These are phyloP conservation scores for Ashinkailepas kermadecensis DNA, from an alignment of 2,888 invertebrate genomes.

Conservation along the genomic window DNA sequence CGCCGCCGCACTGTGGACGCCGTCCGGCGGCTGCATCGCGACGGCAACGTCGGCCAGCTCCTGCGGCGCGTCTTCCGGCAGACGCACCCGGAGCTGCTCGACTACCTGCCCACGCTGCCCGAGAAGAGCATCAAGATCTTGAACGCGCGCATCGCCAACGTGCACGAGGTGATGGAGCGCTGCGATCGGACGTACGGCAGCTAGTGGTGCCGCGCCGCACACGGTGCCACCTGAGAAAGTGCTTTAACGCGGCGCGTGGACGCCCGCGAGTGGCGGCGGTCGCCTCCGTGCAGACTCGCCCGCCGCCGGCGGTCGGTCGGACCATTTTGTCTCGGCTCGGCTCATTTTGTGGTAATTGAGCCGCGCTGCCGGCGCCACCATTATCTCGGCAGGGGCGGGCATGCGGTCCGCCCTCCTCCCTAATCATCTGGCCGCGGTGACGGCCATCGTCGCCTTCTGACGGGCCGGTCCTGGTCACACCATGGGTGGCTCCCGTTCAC, in stretches of 20 bases:
- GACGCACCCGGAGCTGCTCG: slow-evolving; percentile 54
- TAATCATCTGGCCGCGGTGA: background rate
- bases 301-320: background rate
- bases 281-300: background rate
- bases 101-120: slow-evolving; percentile 67
- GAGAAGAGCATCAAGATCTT: slow-evolving; percentile 73
- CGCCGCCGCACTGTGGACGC: slow-evolving; percentile 60
- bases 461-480: no score
- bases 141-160: slow-evolving; percentile 65
- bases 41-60: slow-evolving; percentile 54
- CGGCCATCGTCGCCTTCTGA: no score
- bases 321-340: background rate
- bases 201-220: background rate
- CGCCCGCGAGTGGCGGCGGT: background rate
- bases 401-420: background rate
- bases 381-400: background rate
- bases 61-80: slow-evolving; percentile 60
- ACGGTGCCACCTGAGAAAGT: background rate
- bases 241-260: slow-evolving; percentile 1
- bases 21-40: slow-evolving; percentile 52
- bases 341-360: slow-evolving; percentile 12
- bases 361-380: background rate
- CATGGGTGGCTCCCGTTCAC: no score
- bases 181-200: slow-evolving; percentile 52
- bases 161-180: slow-evolving; percentile 64